Conservation (phyloP, 2,113 vertebrate genomes). For the Atherinomorus stipes region DNA sequence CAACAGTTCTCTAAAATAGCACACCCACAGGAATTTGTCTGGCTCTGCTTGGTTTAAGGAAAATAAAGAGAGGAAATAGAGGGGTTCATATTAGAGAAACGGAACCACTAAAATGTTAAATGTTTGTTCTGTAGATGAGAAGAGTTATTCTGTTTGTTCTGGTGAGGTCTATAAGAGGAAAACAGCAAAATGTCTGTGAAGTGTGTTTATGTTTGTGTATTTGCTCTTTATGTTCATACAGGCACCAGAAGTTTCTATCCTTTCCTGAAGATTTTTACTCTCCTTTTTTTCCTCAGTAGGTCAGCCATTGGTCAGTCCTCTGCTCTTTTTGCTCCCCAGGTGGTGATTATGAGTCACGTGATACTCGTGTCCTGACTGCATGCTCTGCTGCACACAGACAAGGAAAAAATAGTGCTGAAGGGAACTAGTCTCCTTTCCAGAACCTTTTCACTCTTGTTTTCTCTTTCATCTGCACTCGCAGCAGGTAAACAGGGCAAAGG, state of each 20-base stretch:
- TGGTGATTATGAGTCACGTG: conserved; percentile 28
- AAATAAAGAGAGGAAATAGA: conserved; percentile 61
- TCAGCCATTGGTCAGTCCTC: conserved; percentile 4
- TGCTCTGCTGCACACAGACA: conserved; percentile 47
- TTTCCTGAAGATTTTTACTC: background rate
- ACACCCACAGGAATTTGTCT: conserved; percentile 64
- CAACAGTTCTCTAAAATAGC: conserved; percentile 59
- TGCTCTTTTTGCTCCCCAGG: conserved; percentile 16
- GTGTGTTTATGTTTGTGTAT: background rate
- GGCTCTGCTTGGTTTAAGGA: conserved; percentile 49
- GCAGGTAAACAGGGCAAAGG: conserved; percentile 43
- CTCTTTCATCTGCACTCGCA: conserved; percentile 34
- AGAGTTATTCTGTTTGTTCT: conserved; percentile 22
- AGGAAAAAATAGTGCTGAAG: background rate
- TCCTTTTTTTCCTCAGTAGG: background rate
- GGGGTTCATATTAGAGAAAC: conserved; percentile 13
- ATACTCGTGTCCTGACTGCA: conserved; percentile 35
- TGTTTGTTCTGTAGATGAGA: conserved; percentile 15
- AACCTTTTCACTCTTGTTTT: background rate
- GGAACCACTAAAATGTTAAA: background rate
- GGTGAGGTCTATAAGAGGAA: conserved; percentile 12
- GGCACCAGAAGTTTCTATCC: background rate
- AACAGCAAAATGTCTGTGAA: conserved; percentile 6
- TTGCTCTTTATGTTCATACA: background rate
- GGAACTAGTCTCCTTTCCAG: conserved; percentile 9